phyloP scores from a whole-genome alignment of 2,113 vertebrate species.

The Hymenochirus boettgeri region DNA sequence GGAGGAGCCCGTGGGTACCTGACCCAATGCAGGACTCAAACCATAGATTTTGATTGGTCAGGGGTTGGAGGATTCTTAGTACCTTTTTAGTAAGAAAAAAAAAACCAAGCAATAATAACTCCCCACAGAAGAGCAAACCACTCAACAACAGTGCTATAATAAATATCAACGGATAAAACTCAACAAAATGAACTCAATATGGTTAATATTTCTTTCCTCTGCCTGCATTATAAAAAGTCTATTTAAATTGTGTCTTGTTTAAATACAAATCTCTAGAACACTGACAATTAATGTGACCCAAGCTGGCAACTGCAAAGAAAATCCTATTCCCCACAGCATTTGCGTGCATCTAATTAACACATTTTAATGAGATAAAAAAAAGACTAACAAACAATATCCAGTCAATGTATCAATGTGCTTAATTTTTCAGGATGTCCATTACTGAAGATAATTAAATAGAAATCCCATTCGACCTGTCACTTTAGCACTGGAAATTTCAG shows the following conservation, averaged over 20 bases:
- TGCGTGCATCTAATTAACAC: constrained; percentile 32
- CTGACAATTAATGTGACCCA: neutral
- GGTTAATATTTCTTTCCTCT: neutral
- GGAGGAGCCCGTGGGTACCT: no score
- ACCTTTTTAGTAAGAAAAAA: no score
- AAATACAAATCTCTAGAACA: constrained; percentile 1
- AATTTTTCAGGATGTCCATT: constrained; percentile 17
- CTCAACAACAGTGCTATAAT: no score
- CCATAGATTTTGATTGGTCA: no score
- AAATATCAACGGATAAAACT: no score
- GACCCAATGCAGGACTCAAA: no score
- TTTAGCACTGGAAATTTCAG: neutral
- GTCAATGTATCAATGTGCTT: constrained; percentile 14
- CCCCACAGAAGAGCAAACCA: no score
- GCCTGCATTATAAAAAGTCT: neutral
- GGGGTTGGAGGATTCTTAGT: no score
- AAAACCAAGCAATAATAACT: no score
- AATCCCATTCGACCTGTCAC: neutral
- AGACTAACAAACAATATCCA: constrained; percentile 19
- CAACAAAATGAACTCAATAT: no score
- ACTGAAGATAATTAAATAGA: constrained; percentile 12
- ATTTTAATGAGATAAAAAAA: constrained; percentile 29
- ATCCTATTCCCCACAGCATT: constrained; percentile 8
- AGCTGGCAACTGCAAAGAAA: neutral
- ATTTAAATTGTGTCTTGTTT: neutral